Evolutionary conservation across 92 coral and sea anemone species (phyloP).

Genomic region (Zoanthus solanderi): DNA sequence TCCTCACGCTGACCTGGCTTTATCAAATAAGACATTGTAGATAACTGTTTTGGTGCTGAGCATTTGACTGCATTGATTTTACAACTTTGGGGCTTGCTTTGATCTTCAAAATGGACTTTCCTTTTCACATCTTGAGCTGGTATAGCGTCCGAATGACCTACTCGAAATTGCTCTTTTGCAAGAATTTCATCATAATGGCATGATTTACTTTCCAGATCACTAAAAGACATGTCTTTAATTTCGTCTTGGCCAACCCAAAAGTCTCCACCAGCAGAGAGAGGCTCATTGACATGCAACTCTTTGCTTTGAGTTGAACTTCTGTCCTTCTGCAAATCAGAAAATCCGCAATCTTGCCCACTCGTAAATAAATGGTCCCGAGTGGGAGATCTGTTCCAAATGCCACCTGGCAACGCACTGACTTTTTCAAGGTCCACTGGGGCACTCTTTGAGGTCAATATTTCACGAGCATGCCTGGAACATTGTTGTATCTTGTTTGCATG

Average conservation of each 20-base stretch:
- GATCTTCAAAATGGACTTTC: constrained; percentile 38
- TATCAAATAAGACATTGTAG: constrained; percentile 71
- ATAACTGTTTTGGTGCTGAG: constrained; percentile 30
- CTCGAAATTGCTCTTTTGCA: background rate
- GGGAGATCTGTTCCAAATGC: constrained; percentile 75
- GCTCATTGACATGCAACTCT: constrained; percentile 3
- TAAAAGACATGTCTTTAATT: constrained; percentile 63
- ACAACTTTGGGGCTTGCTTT: background rate
- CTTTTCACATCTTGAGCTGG: constrained; percentile 5
- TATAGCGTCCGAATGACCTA: background rate
- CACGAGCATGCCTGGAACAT: constrained; percentile 87
- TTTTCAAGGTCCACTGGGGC: constrained; percentile 61
- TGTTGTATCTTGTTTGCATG: constrained; percentile 82
- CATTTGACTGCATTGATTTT: constrained; percentile 13
- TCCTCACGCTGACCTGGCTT: constrained; percentile 86
- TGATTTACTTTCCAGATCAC: constrained; percentile 10
- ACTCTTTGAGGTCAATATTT: constrained; percentile 81
- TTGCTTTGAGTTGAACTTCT: background rate
- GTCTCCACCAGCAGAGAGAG: constrained; percentile 49
- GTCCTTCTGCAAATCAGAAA: background rate
- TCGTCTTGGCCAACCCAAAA: constrained; percentile 86
- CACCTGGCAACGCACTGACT: constrained; percentile 80
- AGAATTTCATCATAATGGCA: background rate
- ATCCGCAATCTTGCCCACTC: background rate
- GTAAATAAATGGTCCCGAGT: constrained; percentile 53